Base-by-base conservation (phyloP, 2,797 vertebrate species). In the Hemitrygon akajei region DNA sequence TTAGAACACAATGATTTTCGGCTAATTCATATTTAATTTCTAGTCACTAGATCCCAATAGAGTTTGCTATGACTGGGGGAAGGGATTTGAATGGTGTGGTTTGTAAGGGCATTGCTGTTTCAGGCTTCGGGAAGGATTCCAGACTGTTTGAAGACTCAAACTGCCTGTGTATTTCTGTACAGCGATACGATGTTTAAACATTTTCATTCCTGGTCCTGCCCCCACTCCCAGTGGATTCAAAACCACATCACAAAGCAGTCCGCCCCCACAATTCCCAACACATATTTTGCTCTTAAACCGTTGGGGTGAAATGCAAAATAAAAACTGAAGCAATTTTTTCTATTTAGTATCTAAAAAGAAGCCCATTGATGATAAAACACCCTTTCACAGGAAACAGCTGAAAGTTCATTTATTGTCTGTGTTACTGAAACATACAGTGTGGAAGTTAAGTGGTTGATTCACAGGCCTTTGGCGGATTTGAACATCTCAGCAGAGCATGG, bases 111-210 rank as follows among this genome's bases (percentile, higher is more conserved):
- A 34, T 66, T 34, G 63, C 63, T 89, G 63, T 89, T 69, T 89
- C 60, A 89, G 86, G 20, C 16, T 89, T 66, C 69, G 86, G 63
- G 86, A 89, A 89, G 86, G 60, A 89, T 63, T 66, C 86, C 86
- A 37, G 60, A 69, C n/a, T 69, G 86, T 69, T 89, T 16, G 16
- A 66, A 66, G n/a, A 18, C 60, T 63, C 63, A 89, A 34, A 69
- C 20, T 69, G n/a, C 2, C 63, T 69, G n/a, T 69, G 66, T 60
- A 87, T 63, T 89, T 63, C 86, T 89, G 86, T 69, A 69, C 66
- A 89, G 30, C 34, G 18, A 89, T 37, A 89, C 37, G 60, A 34
- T 69, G n/a, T 34, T 66, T 89, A 87, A 34, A 11, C n/a, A 69
- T 60, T 86, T 63, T 11, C 66, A 27, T 66, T 56, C 69, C 10